Base-by-base conservation (phyloP, 2,888 invertebrate genomes). In the Temnothorax unifasciatus region DNA sequence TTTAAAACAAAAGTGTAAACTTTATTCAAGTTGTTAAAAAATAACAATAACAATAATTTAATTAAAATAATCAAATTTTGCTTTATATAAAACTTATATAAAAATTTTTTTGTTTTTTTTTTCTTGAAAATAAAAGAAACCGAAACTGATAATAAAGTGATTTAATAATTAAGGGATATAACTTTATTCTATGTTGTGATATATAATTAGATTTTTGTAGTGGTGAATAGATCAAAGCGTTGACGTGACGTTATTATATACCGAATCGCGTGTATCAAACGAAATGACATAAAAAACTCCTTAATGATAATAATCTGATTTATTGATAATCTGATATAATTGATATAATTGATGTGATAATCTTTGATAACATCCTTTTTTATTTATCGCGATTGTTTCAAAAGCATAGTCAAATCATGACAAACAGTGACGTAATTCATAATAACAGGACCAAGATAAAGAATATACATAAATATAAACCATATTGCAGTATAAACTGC, bases 211-310 rank as follows among this genome's bases (percentile, higher is more conserved):
- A 59, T 63, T 38, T 21, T 15, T 34, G 21, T 38, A 11, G 3
- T 34, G 50, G 44, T n/a, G 38, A 61, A 29, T 0, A 71, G 59
- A 81, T 79, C 29, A 61, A 83, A 73, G 29, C n/a, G n/a, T n/a
- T n/a, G n/a, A n/a, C 38, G 1, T 18, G 66, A 63, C 63, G 6
- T 64, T 76, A 64, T 66, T 64, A n/a, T n/a, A n/a, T n/a, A n/a
- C n/a, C 44, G 86, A 81, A 88, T 77, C 47, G 34, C 15, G 52
- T 38, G n/a, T 41, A 34, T 74, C 52, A 68, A 29, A 64, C 44
- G 9, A 29, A 74, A 69, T 38, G 44, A 88, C 88, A 88, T 61
- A 44, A 84, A 85, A 88, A 88, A 82, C 76, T 86, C 71, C 85
- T 88, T 88, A 88, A 29, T 84, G 89, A 86, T 82, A 66, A 83